These are phyloP conservation scores for Phyllopteryx taeniolatus DNA, from an alignment of 2,113 vertebrate species.

Conservation along the genomic window DNA sequence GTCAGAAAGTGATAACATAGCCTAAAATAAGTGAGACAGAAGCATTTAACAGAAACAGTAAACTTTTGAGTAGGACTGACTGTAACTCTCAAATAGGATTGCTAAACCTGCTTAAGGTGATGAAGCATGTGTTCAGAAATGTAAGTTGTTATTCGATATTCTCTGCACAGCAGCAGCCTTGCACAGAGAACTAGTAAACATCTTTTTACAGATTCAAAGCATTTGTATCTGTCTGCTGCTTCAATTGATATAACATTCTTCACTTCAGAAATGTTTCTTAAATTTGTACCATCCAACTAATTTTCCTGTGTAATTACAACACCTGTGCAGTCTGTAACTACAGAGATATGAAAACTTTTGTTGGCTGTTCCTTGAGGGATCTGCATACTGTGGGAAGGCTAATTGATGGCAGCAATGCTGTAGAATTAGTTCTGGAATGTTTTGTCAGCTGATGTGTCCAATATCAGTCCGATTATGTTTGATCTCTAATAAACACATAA, in stretches of 20 bases:
- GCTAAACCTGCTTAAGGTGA: conserved; percentile 18
- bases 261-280: neutral
- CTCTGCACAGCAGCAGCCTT: conserved; percentile 22
- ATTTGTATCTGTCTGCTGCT: neutral
- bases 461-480: neutral
- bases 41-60: no score
- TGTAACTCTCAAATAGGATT: conserved; percentile 10
- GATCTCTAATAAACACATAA: neutral
- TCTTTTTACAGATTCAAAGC: conserved; percentile 14
- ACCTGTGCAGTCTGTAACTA: neutral
- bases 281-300: neutral
- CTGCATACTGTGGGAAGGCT: neutral
- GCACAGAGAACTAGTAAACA: conserved; percentile 14
- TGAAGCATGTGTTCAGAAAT: conserved; percentile 28
- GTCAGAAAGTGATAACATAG: conserved; percentile 19
- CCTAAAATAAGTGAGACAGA: conserved; percentile 34
- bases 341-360: neutral
- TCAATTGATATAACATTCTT: neutral
- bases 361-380: neutral
- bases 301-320: neutral
- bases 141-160: conserved; percentile 24
- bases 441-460: neutral
- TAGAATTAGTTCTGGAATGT: neutral
- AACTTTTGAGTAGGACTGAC: conserved; percentile 16
- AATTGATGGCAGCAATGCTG: neutral